A percentile compares a stretch with the other conserved stretches of the same genome.
Conservation (phyloP, 1,140 invertebrate species). For the Dysdera silvatica region DNA sequence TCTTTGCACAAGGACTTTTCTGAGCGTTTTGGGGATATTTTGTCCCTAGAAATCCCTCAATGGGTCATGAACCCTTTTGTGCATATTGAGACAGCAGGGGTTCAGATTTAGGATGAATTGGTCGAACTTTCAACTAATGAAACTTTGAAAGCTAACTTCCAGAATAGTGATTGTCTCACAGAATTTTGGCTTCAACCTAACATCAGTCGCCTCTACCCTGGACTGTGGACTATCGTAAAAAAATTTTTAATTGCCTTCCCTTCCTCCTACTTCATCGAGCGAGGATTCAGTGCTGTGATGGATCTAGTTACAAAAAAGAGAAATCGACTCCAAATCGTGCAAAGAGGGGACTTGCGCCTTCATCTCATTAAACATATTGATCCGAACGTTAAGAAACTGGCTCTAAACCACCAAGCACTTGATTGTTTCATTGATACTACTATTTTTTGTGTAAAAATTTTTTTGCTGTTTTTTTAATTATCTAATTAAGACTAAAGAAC, state of each 20-base stretch:
- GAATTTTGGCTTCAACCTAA: constrained; percentile 27
- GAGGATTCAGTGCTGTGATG: constrained; percentile 19
- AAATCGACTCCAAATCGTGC: constrained; percentile 5
- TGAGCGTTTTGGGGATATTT: constrained; percentile 28
- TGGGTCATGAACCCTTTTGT: constrained; percentile 25
- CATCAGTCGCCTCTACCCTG: constrained; percentile 23
- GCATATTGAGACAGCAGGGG: constrained; percentile 1
- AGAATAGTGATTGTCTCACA: constrained; percentile 19
- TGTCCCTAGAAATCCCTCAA: constrained; percentile 13
- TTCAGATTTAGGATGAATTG: background rate
- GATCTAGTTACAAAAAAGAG: constrained; percentile 24
- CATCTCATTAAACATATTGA: background rate
- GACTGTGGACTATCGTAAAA: constrained; percentile 17
- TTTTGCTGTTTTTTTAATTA: no score
- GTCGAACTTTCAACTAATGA: constrained; percentile 19
- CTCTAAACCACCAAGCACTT: background rate
- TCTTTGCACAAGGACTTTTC: constrained; percentile 19
- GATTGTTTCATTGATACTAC: no score
- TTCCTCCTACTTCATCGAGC: constrained; percentile 27
- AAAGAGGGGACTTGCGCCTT: constrained; percentile 13
- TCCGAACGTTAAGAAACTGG: background rate
- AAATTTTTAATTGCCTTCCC: constrained; percentile 31
- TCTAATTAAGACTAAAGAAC: no score
- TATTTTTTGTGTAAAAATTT: no score
- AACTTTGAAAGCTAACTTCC: constrained; percentile 23